Percentiles rank a stretch among this genome's conserved stretches.
These are phyloP conservation scores for Trichosurus vulpecula DNA, from an alignment of 2,797 vertebrate genomes.

Conservation along the genomic window DNA sequence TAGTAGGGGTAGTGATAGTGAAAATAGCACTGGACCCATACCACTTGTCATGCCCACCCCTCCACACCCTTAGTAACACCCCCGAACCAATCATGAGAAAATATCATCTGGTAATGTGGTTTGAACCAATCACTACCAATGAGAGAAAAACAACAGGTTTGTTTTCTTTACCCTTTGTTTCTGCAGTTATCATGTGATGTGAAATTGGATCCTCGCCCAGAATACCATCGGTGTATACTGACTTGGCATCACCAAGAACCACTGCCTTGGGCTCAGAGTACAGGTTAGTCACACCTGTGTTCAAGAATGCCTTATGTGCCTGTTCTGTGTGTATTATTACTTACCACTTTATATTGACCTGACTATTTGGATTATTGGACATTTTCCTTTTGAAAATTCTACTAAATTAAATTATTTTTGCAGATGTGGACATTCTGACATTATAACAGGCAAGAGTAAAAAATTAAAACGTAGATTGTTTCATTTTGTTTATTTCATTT, in stretches of 20 bases:
- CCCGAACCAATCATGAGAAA: conserved; percentile 30
- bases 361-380: conserved; percentile 26
- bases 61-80: neutral
- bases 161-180: conserved; percentile 70
- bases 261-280: conserved; percentile 99
- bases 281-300: conserved; percentile 87
- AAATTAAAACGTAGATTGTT: conserved; percentile 2
- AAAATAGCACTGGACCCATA: neutral
- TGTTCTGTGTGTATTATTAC: neutral
- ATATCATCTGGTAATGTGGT: conserved; percentile 2
- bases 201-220: conserved; percentile 97
- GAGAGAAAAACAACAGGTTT: conserved; percentile 43
- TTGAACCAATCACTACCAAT: neutral
- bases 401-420: conserved; percentile 45
- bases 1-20: neutral
- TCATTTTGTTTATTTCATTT: too few relatives aligned
- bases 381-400: conserved; percentile 51
- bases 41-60: neutral
- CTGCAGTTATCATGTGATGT: conserved; percentile 97
- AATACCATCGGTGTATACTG: conserved; percentile 98
- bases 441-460: conserved; percentile 29
- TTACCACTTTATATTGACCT: neutral
- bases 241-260: conserved; percentile 99
- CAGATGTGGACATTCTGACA: neutral
- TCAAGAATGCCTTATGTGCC: neutral